A percentile compares a stretch with the other conserved stretches of the same genome.
These are phyloP conservation scores for Entomyzon cyanotis DNA, from an alignment of 2,113 vertebrate species.

Conservation along the genomic window DNA sequence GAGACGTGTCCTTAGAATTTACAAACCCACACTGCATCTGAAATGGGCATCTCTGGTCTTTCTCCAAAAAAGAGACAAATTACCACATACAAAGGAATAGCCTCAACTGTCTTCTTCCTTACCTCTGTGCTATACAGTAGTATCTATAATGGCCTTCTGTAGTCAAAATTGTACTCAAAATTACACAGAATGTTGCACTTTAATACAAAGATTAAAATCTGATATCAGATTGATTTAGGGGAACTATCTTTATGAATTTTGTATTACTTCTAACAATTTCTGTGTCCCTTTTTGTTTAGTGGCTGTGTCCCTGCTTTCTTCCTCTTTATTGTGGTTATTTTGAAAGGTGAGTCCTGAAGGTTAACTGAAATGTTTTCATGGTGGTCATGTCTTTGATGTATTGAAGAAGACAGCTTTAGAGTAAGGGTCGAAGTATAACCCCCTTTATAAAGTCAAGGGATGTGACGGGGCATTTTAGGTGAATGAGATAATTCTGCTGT, in stretches of 20 bases:
- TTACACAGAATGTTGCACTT: background rate
- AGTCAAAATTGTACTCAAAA: background rate
- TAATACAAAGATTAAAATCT: background rate
- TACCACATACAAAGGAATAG: background rate
- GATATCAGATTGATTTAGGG: background rate
- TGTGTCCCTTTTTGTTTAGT: background rate
- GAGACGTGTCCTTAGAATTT: background rate
- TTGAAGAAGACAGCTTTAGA: background rate
- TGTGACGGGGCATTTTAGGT: background rate
- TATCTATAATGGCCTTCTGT: background rate
- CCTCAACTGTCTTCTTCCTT: background rate
- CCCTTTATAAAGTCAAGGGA: background rate
- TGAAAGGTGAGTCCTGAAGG: background rate
- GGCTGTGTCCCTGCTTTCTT: background rate
- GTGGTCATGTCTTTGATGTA: background rate
- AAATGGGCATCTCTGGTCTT: background rate
- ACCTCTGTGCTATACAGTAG: rapidly evolving
- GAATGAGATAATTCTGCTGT: background rate
- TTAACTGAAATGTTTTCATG: background rate
- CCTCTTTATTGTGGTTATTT: background rate
- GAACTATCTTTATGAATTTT: background rate
- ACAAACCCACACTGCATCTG: background rate
- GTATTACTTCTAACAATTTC: background rate
- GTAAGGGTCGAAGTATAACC: background rate
- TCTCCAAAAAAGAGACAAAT: background rate